Evolutionary conservation across 2,888 invertebrate genomes (phyloP).

Genomic region (Metallyticus violacea): DNA sequence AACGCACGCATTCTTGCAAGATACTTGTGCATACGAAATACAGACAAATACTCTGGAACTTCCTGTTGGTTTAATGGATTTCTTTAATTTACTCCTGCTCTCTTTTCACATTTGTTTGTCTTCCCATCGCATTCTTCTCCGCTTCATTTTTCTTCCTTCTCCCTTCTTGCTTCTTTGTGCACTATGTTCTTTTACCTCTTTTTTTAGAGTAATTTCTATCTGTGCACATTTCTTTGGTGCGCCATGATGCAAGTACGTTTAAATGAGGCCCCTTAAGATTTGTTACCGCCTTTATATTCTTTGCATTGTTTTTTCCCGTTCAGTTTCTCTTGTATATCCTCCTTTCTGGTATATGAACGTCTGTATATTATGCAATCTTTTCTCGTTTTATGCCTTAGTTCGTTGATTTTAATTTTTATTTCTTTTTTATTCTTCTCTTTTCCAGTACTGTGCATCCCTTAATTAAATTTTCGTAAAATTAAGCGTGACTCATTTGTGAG

Average conservation of each 20-base stretch:
- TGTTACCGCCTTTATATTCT: neutral
- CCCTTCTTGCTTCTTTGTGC: neutral
- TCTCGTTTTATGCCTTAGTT: neutral
- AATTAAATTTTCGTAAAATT: no score
- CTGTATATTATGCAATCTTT: neutral
- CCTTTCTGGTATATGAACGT: neutral
- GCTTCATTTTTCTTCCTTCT: neutral
- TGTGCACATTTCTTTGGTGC: neutral
- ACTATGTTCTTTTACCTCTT: neutral
- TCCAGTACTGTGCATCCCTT: no score
- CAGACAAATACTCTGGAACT: neutral
- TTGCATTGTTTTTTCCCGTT: no score
- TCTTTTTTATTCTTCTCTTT: neutral
- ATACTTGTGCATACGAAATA: neutral
- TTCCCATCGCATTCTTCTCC: neutral
- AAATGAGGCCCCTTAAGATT: neutral
- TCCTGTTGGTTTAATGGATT: neutral
- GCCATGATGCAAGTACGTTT: neutral
- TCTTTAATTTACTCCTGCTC: neutral
- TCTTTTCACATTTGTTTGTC: neutral
- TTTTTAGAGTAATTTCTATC: neutral
- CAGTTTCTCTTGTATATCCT: no score
- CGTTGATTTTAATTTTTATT: neutral
- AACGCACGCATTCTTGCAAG: neutral
- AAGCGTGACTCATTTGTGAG: no score